Percentiles rank a stretch among this genome's conserved stretches.
These are phyloP conservation scores for Blera fallax DNA, from an alignment of 2,888 invertebrate genomes.

Conservation along the genomic window DNA sequence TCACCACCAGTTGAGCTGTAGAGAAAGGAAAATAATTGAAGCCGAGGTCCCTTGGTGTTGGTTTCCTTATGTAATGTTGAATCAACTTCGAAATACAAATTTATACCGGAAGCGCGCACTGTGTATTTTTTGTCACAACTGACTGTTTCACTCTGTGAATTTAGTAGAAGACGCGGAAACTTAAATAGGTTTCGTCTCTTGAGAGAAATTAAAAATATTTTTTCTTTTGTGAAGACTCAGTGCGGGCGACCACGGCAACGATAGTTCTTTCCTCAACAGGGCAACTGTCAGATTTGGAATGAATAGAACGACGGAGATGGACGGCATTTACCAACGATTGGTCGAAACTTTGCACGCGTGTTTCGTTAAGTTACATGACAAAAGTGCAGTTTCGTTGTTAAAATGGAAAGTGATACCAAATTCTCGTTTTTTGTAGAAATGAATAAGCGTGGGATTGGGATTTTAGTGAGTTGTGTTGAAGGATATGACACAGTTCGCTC, in stretches of 20 bases:
- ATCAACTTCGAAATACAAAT: not conserved
- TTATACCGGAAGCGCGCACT: conserved; percentile 15
- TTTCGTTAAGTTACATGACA: conserved; percentile 49
- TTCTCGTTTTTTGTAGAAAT: not conserved
- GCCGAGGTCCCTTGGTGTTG: not conserved
- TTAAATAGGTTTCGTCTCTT: conserved; percentile 39
- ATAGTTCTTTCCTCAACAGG: conserved; percentile 30
- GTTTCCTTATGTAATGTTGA: conserved; percentile 37
- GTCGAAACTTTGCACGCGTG: not conserved
- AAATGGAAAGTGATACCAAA: conserved; percentile 30
- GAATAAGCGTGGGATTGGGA: too few species aligned
- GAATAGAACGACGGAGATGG: conserved; percentile 11
- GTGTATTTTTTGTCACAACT: conserved; percentile 27
- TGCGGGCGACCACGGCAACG: conserved; percentile 34
- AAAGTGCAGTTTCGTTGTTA: not conserved
- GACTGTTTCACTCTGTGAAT: conserved; percentile 45
- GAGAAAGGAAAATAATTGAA: not conserved
- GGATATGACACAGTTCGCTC: too few species aligned
- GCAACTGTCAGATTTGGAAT: conserved; percentile 48
- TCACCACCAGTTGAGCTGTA: conserved; percentile 11
- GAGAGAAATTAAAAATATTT: conserved; percentile 10
- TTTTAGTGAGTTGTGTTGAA: too few species aligned
- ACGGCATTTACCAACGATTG: conserved; percentile 4
- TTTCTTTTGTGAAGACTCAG: conserved; percentile 36
- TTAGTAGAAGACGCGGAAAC: not conserved